Conservation (phyloP, 2,113 vertebrate species). For the Desmodus rotundus region DNA sequence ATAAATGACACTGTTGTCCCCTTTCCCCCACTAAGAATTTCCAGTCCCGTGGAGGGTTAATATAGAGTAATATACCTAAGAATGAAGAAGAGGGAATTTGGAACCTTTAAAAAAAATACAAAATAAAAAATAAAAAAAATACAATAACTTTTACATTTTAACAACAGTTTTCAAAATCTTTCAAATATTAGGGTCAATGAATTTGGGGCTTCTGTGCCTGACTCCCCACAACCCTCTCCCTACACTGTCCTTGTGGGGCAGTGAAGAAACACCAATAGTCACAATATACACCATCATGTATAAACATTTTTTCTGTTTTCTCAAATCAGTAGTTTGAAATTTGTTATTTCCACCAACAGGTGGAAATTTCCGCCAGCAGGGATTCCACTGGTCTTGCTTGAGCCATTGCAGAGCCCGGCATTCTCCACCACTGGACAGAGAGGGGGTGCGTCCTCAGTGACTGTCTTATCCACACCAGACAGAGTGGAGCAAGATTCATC, state of each 20-base stretch:
- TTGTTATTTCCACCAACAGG: neutral
- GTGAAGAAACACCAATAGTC: neutral
- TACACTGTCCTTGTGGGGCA: fast-evolving
- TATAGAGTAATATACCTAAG: neutral
- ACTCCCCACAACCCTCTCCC: neutral
- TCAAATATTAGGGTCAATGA: neutral
- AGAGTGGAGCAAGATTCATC: neutral
- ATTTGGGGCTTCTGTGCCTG: neutral
- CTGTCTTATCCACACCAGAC: neutral
- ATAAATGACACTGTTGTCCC: neutral
- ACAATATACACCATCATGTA: neutral
- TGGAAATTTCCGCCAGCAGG: neutral
- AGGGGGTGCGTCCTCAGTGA: neutral
- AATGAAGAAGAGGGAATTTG: neutral
- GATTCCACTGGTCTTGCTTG: neutral
- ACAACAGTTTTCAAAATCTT: neutral
- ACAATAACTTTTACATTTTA: neutral
- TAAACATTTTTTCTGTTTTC: neutral
- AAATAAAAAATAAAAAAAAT: too few relatives aligned
- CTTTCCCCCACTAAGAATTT: neutral
- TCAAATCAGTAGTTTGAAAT: neutral
- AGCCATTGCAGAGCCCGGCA: neutral
- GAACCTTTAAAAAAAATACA: too few relatives aligned
- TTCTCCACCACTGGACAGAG: neutral
- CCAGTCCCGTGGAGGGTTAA: neutral